Evolutionary conservation across 2,888 invertebrate species (phyloP).

Genomic region (Epsilonema sp.): DNA sequence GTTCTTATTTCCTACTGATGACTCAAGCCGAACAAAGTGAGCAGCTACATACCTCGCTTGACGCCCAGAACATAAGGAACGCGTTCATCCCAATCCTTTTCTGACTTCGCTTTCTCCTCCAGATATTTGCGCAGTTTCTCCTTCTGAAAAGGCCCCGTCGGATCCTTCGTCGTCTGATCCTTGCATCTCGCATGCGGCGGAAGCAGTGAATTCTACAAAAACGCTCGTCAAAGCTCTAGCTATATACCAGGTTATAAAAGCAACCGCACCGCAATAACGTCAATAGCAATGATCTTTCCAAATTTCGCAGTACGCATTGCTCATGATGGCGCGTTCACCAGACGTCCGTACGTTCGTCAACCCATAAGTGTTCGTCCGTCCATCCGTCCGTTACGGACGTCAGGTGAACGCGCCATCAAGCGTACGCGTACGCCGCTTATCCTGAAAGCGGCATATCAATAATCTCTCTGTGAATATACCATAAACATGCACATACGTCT

Average conservation of each 20-base stretch:
- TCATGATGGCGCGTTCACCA: too few relatives aligned
- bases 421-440: too few relatives aligned
- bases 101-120: conserved; percentile 91
- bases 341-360: too few relatives aligned
- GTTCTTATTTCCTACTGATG: too few relatives aligned
- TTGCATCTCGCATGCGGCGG: conserved; percentile 86
- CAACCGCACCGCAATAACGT: neutral
- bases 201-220: conserved; percentile 78
- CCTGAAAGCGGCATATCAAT: too few relatives aligned
- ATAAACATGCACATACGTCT: conserved; percentile 88
- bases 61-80: conserved; percentile 79
- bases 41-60: conserved; percentile 50
- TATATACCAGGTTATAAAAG: conserved; percentile 2
- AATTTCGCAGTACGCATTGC: too few relatives aligned
- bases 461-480: too few relatives aligned
- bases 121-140: conserved; percentile 86
- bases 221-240: too few relatives aligned
- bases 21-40: neutral
- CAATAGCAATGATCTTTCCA: too few relatives aligned
- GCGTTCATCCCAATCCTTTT: conserved; percentile 84
- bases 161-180: conserved; percentile 80
- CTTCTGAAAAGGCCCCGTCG: conserved; percentile 74
- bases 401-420: too few relatives aligned
- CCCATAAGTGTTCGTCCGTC: too few relatives aligned
- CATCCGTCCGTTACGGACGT: too few relatives aligned